Conservation (phyloP, 2,888 invertebrate genomes). For the Mechanitis mazaeus region DNA sequence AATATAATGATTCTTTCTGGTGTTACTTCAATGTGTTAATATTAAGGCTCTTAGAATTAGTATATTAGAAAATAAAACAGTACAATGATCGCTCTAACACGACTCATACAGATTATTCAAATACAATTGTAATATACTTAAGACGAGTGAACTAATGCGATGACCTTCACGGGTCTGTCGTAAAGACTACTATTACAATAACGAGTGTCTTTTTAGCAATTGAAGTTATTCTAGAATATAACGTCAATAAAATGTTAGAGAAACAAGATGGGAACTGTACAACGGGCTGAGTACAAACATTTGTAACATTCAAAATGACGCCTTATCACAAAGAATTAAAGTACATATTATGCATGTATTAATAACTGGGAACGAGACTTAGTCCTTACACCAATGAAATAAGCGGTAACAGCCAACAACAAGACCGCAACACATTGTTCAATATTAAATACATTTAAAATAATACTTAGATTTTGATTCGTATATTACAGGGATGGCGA, state of each 20-base stretch:
- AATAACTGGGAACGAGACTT: constrained; percentile 15
- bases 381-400: constrained; percentile 1
- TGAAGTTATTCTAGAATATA: constrained; percentile 43
- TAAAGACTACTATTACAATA: constrained; percentile 41
- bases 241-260: constrained; percentile 29
- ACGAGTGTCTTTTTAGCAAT: constrained; percentile 48
- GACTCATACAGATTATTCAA: constrained; percentile 4
- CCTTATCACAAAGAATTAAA: constrained; percentile 15
- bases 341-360: constrained; percentile 4
- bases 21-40: constrained; percentile 29
- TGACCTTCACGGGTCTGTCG: constrained; percentile 31
- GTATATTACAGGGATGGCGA: no score
- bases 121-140: constrained; percentile 13
- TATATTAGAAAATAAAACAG: neutral
- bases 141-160: constrained; percentile 35
- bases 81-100: constrained; percentile 1
- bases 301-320: constrained; percentile 20
- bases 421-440: constrained; percentile 1
- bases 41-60: constrained; percentile 18
- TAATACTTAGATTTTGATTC: neutral
- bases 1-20: constrained; percentile 46
- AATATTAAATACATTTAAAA: neutral
- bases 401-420: constrained; percentile 3
- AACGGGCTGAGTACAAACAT: constrained; percentile 36
- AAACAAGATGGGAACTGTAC: constrained; percentile 33